phyloP scores from a whole-genome alignment of 2,113 vertebrate genomes.

The Ursus arctos region DNA sequence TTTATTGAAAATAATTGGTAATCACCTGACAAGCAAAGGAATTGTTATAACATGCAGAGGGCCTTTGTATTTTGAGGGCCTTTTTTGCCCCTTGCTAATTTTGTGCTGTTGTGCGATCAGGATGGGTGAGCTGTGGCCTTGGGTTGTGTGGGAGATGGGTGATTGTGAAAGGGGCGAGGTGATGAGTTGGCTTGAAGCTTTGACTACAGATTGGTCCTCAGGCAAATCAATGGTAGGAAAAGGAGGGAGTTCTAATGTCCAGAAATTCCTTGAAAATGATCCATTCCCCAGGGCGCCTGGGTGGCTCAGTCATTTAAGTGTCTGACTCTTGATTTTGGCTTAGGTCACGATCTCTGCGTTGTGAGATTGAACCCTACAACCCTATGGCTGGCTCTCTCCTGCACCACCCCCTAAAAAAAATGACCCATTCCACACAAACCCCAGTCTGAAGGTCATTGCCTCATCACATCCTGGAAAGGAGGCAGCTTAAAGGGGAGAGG shows the following conservation, averaged over 20 bases:
- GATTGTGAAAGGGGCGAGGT: too few relatives aligned
- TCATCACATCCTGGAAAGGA: background rate
- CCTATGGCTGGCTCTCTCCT: background rate
- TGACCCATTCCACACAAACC: background rate
- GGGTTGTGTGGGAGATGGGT: background rate
- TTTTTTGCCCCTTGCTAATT: background rate
- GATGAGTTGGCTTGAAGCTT: background rate
- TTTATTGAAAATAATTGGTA: background rate
- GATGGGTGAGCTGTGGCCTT: background rate
- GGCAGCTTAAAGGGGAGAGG: background rate
- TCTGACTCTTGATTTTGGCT: background rate
- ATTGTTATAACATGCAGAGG: background rate
- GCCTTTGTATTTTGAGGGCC: background rate
- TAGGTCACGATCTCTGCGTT: background rate
- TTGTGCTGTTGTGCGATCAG: background rate
- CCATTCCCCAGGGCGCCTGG: background rate
- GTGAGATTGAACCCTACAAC: background rate
- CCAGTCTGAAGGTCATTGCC: background rate
- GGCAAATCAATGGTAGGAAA: background rate
- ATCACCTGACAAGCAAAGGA: background rate
- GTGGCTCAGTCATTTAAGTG: background rate
- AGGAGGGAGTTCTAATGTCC: background rate
- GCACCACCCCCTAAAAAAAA: background rate
- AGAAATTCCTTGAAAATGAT: background rate
- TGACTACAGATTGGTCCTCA: background rate